Conservation (phyloP, 2,888 invertebrate genomes). For the Epicampocera succincta region DNA sequence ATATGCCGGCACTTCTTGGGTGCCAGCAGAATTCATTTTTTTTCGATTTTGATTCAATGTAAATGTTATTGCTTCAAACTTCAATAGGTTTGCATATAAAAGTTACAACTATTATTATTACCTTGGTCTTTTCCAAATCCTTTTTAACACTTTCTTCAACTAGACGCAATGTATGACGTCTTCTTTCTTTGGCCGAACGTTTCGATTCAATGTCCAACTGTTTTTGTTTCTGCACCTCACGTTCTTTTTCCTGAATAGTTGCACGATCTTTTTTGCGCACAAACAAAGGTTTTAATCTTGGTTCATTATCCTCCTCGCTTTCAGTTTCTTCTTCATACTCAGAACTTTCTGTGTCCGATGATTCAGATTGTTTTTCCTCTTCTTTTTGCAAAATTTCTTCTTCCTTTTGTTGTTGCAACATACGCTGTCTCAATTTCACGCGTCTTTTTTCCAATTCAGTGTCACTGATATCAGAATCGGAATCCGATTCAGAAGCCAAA, state of each 20-base stretch:
- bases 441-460: conserved; percentile 92
- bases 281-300: conserved; percentile 96
- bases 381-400: conserved; percentile 84
- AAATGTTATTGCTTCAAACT: no score
- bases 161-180: conserved; percentile 92
- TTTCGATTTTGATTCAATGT: no score
- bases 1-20: no score
- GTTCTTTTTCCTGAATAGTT: conserved; percentile 96
- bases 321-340: conserved; percentile 92
- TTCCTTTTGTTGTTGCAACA: conserved; percentile 87
- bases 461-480: conserved; percentile 93
- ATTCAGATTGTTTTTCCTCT: conserved; percentile 85
- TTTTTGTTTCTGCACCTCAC: conserved; percentile 91
- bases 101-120: conserved; percentile 71
- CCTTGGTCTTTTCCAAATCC: conserved; percentile 86
- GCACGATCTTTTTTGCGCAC: conserved; percentile 96
- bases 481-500: conserved; percentile 84
- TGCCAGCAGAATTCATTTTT: no score
- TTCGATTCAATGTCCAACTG: conserved; percentile 92
- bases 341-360: conserved; percentile 88
- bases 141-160: conserved; percentile 94
- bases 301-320: conserved; percentile 95
- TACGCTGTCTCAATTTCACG: conserved; percentile 85
- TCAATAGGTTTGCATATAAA: no score
- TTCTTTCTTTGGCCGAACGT: conserved; percentile 92